Conservation (phyloP, 1,140 invertebrate genomes). For the Zaprionus taronus region DNA sequence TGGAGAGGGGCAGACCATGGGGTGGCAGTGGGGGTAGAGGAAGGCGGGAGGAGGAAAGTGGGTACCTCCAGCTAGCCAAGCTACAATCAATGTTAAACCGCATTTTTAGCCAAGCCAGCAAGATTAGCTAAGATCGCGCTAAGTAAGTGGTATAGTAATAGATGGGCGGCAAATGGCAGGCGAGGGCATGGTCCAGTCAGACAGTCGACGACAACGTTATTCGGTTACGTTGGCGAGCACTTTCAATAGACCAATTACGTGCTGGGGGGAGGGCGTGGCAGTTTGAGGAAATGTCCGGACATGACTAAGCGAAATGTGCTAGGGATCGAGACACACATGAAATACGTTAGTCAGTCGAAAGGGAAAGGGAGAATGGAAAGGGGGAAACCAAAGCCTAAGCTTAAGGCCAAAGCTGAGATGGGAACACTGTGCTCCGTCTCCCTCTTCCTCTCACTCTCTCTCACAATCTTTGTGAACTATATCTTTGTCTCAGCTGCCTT, state of each 20-base stretch:
- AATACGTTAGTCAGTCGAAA: background rate
- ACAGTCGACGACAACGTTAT: slow-evolving; percentile 18
- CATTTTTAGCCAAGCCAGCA: slow-evolving; percentile 57
- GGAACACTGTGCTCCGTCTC: background rate
- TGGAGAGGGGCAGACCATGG: background rate
- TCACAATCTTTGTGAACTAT: background rate
- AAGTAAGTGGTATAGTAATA: slow-evolving; percentile 9
- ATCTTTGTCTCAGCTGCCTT: background rate
- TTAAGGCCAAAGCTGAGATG: background rate
- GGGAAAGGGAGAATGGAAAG: background rate
- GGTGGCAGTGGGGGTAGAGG: too few relatives aligned
- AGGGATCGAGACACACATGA: background rate
- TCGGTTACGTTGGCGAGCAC: background rate
- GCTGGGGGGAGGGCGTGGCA: background rate
- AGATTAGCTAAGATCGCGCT: slow-evolving; percentile 42
- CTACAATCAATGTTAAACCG: slow-evolving; percentile 50
- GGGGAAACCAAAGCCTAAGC: background rate
- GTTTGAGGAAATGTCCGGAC: background rate
- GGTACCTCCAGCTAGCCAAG: background rate
- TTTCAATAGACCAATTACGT: background rate
- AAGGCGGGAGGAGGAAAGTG: background rate
- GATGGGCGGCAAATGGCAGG: background rate
- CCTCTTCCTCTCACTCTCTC: background rate
- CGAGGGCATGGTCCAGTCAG: slow-evolving; percentile 47
- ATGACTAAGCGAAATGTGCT: background rate